Base-by-base conservation (phyloP, 2,888 invertebrate genomes). In the Philaethria dido region DNA sequence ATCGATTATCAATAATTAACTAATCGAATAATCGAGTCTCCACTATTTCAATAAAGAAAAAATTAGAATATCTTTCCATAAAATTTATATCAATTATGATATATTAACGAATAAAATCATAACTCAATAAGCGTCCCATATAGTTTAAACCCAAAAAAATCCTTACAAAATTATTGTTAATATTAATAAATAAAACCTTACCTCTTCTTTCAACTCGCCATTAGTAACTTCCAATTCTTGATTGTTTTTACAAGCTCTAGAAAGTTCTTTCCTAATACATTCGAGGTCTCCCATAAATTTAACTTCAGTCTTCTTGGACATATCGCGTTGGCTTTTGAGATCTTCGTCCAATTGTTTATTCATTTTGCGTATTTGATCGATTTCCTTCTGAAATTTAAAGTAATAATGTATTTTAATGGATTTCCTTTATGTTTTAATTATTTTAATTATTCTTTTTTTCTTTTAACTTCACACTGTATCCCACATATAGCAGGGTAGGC, bases 181-280 rank as follows among this genome's bases (percentile, higher is more conserved):
- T 22, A 48, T 39, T 39, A 22, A 36, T 20, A 33, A 29, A 36
- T n/a, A n/a, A 36, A 16, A n/a, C 65, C 87, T 76, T 83, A 95
- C 95, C 92, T 95, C 95, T 81, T 95, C 95, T 75, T 93, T 94
- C 11, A 96, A 85, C 84, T 95, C 95, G 66, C 94, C 93, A 74
- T 95, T 95, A 33, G 94, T 95, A 52, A 95, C 95, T 78, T 95
- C 95, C 64, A 94, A 86, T 64, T 95, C 95, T 77, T 94, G 91
- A 69, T 94, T 90, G 73, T 93, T 93, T 81, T 94, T 94, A 74
- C 87, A 89, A 22, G 92, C 74, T 63, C 94, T 89, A 47, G 83
- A 85, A 61, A 95, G 82, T 73, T 94, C 94, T 48, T 87, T 89
- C 63, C 93, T 93, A 62, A 94, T 82, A 14, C 80, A 74, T 13